Evolutionary conservation across 2,113 vertebrate genomes (phyloP).

Genomic region (Ammodramus savannarum): DNA sequence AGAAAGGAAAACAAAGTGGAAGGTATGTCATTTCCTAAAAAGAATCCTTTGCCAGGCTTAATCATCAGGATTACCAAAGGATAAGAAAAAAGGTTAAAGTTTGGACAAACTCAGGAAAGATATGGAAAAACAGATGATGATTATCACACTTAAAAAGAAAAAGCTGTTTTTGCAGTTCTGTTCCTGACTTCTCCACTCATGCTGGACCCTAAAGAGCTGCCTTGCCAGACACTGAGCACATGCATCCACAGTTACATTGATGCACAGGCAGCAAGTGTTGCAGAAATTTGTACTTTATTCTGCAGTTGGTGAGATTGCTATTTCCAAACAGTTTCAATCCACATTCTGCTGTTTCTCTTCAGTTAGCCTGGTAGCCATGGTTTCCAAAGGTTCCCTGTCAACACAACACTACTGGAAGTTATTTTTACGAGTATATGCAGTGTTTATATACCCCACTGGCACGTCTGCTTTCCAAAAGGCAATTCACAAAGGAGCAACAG

Average conservation of each 20-base stretch:
- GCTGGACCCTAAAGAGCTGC: neutral
- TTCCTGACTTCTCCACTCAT: neutral
- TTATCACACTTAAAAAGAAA: neutral
- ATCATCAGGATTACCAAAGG: neutral
- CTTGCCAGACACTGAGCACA: neutral
- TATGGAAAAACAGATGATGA: neutral
- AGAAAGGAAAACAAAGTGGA: neutral
- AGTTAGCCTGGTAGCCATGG: neutral
- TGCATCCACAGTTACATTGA: fast-evolving
- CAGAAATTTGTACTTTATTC: neutral
- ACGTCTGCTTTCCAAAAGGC: neutral
- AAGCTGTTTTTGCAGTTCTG: neutral
- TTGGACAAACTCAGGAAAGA: neutral
- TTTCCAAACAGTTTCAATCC: neutral
- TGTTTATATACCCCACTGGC: neutral
- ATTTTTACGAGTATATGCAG: neutral
- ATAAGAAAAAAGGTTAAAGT: neutral
- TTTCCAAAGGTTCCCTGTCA: neutral
- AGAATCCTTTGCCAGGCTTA: neutral
- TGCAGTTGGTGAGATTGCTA: neutral
- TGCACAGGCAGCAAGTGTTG: neutral
- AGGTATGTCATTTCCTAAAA: neutral
- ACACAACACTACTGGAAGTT: neutral
- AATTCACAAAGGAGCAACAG: neutral
- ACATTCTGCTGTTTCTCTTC: neutral